A percentile compares a stretch with the other conserved stretches of the same genome.
Evolutionary conservation across 2,797 vertebrate genomes (phyloP).

Genomic region (Helarctos malayanus): DNA sequence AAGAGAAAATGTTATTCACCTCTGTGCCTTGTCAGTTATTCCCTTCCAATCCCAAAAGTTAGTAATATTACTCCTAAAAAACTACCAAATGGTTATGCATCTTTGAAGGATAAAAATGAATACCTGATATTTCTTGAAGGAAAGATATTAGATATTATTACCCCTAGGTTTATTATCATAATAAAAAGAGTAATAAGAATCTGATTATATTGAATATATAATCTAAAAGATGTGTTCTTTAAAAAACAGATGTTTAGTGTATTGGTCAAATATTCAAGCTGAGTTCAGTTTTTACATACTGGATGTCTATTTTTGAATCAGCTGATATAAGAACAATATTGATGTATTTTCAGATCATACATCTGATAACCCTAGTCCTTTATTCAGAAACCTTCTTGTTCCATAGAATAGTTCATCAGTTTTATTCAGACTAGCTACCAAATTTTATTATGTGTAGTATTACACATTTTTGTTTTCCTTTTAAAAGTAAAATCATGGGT

Average conservation of each 20-base stretch:
- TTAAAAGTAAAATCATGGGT: slow-evolving; percentile 21
- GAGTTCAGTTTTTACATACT: slow-evolving; percentile 8
- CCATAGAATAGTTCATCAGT: not conserved
- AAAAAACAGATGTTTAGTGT: not conserved
- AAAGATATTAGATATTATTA: slow-evolving; percentile 1
- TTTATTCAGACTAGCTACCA: slow-evolving; percentile 11
- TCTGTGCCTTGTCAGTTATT: slow-evolving; percentile 12
- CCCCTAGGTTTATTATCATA: not conserved
- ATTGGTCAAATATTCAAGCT: slow-evolving; percentile 12
- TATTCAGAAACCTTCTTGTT: not conserved
- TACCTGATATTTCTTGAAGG: not conserved
- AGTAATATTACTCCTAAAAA: not conserved
- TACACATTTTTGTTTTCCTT: slow-evolving; percentile 22
- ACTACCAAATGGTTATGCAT: not conserved
- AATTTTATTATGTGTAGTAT: not conserved
- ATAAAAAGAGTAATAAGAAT: slow-evolving; percentile 1
- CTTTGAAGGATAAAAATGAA: not conserved
- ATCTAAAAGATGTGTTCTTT: not conserved
- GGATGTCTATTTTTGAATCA: not conserved
- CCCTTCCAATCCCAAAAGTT: not conserved
- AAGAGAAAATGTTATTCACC: not conserved
- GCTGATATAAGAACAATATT: slow-evolving; percentile 18
- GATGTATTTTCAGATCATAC: not conserved
- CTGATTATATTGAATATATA: not conserved
- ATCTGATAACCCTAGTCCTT: not conserved